Evolutionary conservation across 1,140 invertebrate species (phyloP), one percentile per base, ranked within the genome.

Genomic region (Solen grandis): DNA sequence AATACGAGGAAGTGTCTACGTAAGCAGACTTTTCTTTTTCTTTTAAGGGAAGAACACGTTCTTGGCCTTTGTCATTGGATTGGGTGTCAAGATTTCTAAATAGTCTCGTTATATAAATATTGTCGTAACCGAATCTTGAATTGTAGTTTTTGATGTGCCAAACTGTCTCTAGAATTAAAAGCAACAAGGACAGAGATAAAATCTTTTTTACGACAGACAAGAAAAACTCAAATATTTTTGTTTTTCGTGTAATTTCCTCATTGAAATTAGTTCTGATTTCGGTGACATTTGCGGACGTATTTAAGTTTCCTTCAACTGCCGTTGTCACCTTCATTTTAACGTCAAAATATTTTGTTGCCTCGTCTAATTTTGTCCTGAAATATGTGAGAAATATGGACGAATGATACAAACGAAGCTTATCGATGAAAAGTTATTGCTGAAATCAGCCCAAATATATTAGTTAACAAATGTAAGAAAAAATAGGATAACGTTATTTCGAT

Each of bases 121-220:
- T 82, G 65, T 82, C 80, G 50, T 82, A 69, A 8, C 54, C 50
- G 33, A 76, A 70, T 59, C 63, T 75, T n/a, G 65, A n/a, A 41
- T 76, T 41, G 31, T 82, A 82, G 16, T 57, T 52, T 60, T 52
- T 66, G 8, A 82, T 25, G 50, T 82, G 76, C 41, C 41, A 62
- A 36, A 69, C 66, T 25, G 80, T 41, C 46, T 82, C 62, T 25
- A 76, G 10, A 68, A 82, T 76, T 31, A 79, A 62, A 2, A 79
- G 29, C 10, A 79, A 19, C 14, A 79, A 57, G 22, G 76, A 25
- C 5, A 70, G 0, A 16, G 75, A 78, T 13, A 79, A n/a, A 4
- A 79, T 19, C 31, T 79, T 69, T 22, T 68, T 50, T 19, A 41
- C 19, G 19, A 70, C 19, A 19, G 22, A 55, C 13, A 60, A 59